Evolutionary conservation across 2,888 invertebrate species (phyloP), one percentile per base, ranked within the genome.

Genomic region (Tuta absoluta): DNA sequence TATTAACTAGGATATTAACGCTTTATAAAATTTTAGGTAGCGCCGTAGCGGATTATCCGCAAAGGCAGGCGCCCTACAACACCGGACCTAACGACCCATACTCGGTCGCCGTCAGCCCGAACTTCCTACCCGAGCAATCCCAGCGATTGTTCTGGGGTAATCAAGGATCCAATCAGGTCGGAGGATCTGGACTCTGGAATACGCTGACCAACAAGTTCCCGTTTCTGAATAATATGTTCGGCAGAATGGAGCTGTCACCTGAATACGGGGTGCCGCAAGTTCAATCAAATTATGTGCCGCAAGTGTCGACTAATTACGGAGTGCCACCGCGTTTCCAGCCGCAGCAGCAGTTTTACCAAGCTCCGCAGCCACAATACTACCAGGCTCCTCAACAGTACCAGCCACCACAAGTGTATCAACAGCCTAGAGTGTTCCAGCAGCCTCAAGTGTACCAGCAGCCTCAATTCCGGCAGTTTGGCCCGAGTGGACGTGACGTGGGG

Each of bases 121-220:
- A 84, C 70, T 76, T 75, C 56, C 68, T 75, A 24, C 78, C 79
- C 65, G 86, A 91, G 68, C 87, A 84, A 2, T 91, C 90, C 1
- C 89, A 91, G 63, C 76, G 87, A 3, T 74, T 91, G 8, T 91
- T 91, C 71, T 91, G 88, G 86, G 78, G 89, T 38, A 82, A 70
- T 23, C 83, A 85, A 63, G 91, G 91, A 37, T 80, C 79, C 67
- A 91, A 91, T 70, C 88, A 89, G 77, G 91, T 91, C 24, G 91
- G 91, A 33, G 90, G 90, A 24, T 85, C 86, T 4, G 91, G 90
- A 58, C 68, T 82, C 63, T 91, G 91, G 91, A 81, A 86, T 11
- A 80, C 81, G 51, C 71, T 91, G 63, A 89, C 90, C 17, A 90
- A 91, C 71, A 91, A 91, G 68, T 91, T 90, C 71, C 91, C 91